A percentile compares a stretch with the other conserved stretches of the same genome.
phyloP scores from a whole-genome alignment of 2,797 vertebrate species.

The Myoxocephalus aenaeus region DNA sequence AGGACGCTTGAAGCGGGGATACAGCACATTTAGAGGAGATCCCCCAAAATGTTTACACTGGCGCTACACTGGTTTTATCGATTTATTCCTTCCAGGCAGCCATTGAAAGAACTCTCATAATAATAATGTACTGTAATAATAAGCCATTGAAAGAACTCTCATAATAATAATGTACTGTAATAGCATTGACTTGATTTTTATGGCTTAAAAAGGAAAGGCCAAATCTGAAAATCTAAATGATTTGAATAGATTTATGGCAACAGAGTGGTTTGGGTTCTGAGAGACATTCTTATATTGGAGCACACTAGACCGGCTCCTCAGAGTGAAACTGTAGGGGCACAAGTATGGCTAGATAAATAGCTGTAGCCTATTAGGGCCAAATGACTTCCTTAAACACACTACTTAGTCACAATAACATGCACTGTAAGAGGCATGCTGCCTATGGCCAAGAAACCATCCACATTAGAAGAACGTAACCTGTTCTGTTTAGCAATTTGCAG shows the following conservation, averaged over 20 bases:
- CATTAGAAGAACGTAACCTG: neutral
- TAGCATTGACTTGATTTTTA: neutral
- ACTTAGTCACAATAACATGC: slow-evolving; percentile 6
- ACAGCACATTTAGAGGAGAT: too few species aligned
- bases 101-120: too few species aligned
- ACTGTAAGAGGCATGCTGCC: neutral
- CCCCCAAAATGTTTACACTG: neutral
- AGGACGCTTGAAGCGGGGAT: too few species aligned
- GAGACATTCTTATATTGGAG: neutral
- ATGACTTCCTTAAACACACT: slow-evolving; percentile 3
- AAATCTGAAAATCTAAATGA: neutral
- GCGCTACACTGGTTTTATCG: neutral
- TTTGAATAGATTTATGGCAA: neutral
- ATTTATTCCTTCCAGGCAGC: neutral
- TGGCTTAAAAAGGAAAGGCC: neutral
- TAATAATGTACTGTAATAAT: neutral
- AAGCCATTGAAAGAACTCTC: too few species aligned
- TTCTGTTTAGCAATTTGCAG: neutral
- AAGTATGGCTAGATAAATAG: neutral
- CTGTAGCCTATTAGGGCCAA: neutral
- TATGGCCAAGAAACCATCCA: neutral
- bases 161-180: neutral
- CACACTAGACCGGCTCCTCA: neutral
- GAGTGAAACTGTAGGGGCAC: neutral
- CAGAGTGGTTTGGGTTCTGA: slow-evolving; percentile 8